phyloP scores from a whole-genome alignment of 1,140 invertebrate species.

The Heliconius congener region DNA sequence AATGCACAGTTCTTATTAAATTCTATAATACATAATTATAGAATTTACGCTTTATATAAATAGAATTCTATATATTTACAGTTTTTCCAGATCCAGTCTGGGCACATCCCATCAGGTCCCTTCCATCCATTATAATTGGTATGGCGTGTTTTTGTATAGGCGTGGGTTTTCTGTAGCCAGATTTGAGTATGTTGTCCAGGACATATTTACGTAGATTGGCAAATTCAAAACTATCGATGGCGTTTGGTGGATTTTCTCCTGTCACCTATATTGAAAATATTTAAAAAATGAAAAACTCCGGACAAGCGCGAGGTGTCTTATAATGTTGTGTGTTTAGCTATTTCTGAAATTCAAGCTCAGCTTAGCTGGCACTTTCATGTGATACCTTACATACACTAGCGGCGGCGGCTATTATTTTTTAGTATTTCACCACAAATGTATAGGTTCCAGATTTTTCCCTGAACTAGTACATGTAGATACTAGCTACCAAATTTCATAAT shows the following conservation, averaged over 20 bases:
- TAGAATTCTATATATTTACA: conserved; percentile 43
- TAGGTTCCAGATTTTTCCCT: too few species aligned
- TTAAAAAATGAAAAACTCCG: background rate
- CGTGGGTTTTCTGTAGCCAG: conserved; percentile 93
- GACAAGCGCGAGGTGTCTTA: too few species aligned
- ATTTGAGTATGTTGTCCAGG: conserved; percentile 89
- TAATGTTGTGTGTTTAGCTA: too few species aligned
- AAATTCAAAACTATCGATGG: conserved; percentile 87
- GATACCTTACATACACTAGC: too few species aligned
- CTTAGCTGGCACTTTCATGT: too few species aligned
- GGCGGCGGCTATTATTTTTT: too few species aligned
- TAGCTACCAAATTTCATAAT: too few species aligned
- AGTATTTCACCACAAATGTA: too few species aligned
- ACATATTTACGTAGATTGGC: conserved; percentile 86
- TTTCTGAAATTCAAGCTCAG: too few species aligned
- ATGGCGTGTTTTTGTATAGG: conserved; percentile 96
- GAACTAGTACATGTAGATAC: too few species aligned
- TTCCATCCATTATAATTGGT: conserved; percentile 88
- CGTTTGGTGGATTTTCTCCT: conserved; percentile 85
- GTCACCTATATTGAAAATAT: conserved; percentile 73
- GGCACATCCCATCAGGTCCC: conserved; percentile 98
- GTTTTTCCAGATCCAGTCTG: conserved; percentile 99
- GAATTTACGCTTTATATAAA: background rate
- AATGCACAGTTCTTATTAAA: too few species aligned
- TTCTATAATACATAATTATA: too few species aligned